Evolutionary conservation across 2,113 vertebrate genomes (phyloP).

Genomic region (Lophius piscatorius): DNA sequence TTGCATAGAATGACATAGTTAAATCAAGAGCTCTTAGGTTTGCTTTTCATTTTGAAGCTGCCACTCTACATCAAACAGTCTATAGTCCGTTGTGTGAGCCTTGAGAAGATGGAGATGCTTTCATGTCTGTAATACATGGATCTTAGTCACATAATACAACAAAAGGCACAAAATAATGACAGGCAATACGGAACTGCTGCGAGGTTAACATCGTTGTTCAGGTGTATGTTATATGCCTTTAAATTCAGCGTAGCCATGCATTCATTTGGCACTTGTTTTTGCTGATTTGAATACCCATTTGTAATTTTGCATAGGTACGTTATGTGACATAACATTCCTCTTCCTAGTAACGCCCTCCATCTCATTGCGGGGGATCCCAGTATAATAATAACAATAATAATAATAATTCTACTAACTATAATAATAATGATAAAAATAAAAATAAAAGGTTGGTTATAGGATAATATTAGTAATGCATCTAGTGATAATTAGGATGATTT

Average conservation of each 20-base stretch:
- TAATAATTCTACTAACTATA: too few species aligned
- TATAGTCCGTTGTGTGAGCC: slow-evolving; percentile 40
- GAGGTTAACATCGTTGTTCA: too few species aligned
- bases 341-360: too few species aligned
- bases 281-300: slow-evolving; percentile 7
- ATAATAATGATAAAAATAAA: too few species aligned
- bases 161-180: slow-evolving; percentile 58
- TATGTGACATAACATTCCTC: slow-evolving; percentile 1
- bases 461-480: too few species aligned
- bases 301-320: slow-evolving; percentile 20
- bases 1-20: slow-evolving; percentile 6
- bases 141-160: slow-evolving; percentile 65
- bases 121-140: slow-evolving; percentile 65
- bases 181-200: slow-evolving; percentile 37
- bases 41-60: slow-evolving; percentile 41
- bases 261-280: slow-evolving; percentile 22
- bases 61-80: slow-evolving; percentile 68
- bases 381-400: too few species aligned
- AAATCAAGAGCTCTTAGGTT: slow-evolving; percentile 30
- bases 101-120: slow-evolving; percentile 62
- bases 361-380: too few species aligned
- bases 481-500: too few species aligned
- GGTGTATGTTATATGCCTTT: not conserved
- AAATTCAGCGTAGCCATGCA: not conserved
- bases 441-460: too few species aligned